These are phyloP conservation scores for Ormyrus pomaceus DNA, from an alignment of 2,888 invertebrate species.

Conservation along the genomic window DNA sequence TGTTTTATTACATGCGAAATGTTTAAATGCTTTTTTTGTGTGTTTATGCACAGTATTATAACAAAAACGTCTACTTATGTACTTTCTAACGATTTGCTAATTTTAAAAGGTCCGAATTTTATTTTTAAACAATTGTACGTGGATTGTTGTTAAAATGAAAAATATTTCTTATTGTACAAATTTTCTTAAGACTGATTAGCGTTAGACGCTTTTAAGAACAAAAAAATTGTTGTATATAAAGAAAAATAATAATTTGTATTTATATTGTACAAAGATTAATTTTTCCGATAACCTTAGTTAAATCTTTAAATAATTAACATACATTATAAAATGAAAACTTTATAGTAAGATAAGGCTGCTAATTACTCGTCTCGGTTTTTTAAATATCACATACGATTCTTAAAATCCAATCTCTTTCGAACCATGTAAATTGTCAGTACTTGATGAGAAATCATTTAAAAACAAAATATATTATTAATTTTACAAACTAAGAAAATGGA, in stretches of 20 bases:
- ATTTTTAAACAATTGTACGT: constrained; percentile 5
- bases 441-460: no score
- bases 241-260: constrained; percentile 21
- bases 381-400: constrained; percentile 48
- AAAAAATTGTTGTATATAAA: constrained; percentile 36
- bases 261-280: constrained; percentile 15
- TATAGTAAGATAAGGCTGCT: constrained; percentile 38
- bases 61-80: neutral
- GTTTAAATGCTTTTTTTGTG: constrained; percentile 9
- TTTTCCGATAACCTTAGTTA: constrained; percentile 9
- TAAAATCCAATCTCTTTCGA: neutral
- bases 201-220: constrained; percentile 25
- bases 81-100: neutral
- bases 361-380: constrained; percentile 51
- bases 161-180: constrained; percentile 31
- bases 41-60: constrained; percentile 17
- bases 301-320: constrained; percentile 1
- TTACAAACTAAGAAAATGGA: no score
- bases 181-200: constrained; percentile 31
- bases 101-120: constrained; percentile 6
- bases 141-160: neutral
- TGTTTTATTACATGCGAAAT: constrained; percentile 1
- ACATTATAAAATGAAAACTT: constrained; percentile 18
- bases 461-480: no score
- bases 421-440: no score